These are phyloP conservation scores for Pinna nobilis DNA, from an alignment of 1,140 invertebrate species.

Conservation along the genomic window DNA sequence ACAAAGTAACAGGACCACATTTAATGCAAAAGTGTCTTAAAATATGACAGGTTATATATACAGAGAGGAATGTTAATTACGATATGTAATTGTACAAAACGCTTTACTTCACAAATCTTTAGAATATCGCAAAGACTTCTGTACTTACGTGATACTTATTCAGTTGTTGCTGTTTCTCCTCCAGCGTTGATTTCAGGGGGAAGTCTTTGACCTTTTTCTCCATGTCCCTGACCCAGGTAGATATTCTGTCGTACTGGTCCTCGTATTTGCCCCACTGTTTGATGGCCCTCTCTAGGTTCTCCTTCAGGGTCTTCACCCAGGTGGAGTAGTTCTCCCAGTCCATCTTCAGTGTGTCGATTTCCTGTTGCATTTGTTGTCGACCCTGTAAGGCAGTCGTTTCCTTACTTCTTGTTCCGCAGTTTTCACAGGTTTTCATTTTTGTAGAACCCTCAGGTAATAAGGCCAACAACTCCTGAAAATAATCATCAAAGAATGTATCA, in stretches of 20 bases:
- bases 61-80: too few relatives aligned
- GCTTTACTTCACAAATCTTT: neutral
- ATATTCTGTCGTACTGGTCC: conserved; percentile 86
- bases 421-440: conserved; percentile 87
- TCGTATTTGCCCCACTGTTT: conserved; percentile 95
- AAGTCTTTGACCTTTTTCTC: conserved; percentile 93
- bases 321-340: conserved; percentile 91
- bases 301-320: conserved; percentile 89
- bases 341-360: conserved; percentile 88
- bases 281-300: conserved; percentile 87
- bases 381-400: conserved; percentile 92
- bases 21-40: too few relatives aligned
- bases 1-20: too few relatives aligned
- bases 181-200: conserved; percentile 86
- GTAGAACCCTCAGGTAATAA: conserved; percentile 93
- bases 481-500: too few relatives aligned
- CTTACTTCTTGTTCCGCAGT: conserved; percentile 73
- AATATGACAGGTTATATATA: too few relatives aligned
- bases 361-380: conserved; percentile 89
- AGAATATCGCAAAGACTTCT: neutral
- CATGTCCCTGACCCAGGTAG: conserved; percentile 89
- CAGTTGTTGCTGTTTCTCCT: conserved; percentile 93
- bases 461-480: conserved; percentile 82
- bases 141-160: conserved; percentile 88
- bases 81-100: too few relatives aligned